phyloP scores from a whole-genome alignment of 35 echinoderm and acorn worm species.

The Hemicentrotus pulcherrimus region DNA sequence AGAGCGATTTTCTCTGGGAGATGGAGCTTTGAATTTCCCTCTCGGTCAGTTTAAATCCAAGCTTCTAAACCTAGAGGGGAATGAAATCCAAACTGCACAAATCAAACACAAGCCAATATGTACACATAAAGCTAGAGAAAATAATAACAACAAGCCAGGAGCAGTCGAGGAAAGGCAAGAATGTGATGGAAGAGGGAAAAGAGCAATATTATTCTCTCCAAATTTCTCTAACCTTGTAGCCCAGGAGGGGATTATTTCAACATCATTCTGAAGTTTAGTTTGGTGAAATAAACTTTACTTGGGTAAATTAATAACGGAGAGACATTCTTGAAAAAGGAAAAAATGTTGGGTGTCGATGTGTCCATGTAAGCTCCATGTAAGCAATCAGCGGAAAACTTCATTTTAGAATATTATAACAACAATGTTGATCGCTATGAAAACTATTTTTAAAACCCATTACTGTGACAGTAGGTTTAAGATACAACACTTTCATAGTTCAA shows the following conservation, averaged over 20 bases:
- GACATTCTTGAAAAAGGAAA: not conserved
- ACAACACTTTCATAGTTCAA: too few relatives aligned
- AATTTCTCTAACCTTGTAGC: not conserved
- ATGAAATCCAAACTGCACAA: not conserved
- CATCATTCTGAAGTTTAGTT: not conserved
- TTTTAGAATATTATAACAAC: not conserved
- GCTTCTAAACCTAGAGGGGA: not conserved
- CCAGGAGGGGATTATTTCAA: not conserved
- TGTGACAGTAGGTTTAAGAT: too few relatives aligned
- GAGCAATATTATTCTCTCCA: not conserved
- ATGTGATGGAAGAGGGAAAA: not conserved
- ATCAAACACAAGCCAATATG: constrained; percentile 18
- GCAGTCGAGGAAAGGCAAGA: not conserved
- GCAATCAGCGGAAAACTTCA: not conserved
- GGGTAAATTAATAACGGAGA: not conserved
- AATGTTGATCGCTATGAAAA: not conserved
- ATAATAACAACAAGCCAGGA: constrained; percentile 10
- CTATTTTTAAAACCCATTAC: too few relatives aligned
- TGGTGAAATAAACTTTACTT: not conserved
- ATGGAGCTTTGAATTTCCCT: not conserved
- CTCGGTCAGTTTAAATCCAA: not conserved
- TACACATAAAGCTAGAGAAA: not conserved
- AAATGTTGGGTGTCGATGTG: not conserved
- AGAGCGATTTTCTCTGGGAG: not conserved
- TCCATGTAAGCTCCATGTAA: not conserved